Conservation (phyloP, 2,888 invertebrate genomes). For the Kryphioiulus occultus region DNA sequence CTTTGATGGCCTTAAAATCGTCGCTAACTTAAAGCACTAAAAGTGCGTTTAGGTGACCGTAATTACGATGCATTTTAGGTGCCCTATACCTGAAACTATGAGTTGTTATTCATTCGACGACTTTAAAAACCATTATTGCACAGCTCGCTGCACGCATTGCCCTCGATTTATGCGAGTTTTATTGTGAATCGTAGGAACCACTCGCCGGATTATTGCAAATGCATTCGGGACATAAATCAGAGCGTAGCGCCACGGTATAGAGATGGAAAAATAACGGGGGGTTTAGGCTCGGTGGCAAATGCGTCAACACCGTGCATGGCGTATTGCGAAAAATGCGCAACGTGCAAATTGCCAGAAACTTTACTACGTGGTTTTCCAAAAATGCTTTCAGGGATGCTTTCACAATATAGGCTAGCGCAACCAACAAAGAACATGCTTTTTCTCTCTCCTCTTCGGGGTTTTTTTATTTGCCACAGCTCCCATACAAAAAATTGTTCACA, state of each 20-base stretch:
- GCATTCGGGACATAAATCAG: not conserved
- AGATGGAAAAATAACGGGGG: not conserved
- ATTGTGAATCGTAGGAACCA: not conserved
- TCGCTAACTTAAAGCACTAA: not conserved
- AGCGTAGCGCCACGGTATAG: not conserved
- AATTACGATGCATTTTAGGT: not conserved
- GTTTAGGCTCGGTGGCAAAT: not conserved
- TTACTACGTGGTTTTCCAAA: not conserved
- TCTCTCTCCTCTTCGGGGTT: not conserved
- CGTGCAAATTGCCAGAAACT: not conserved
- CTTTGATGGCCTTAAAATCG: not conserved
- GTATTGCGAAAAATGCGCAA: not conserved
- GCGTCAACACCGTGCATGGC: not conserved
- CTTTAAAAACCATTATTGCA: not conserved
- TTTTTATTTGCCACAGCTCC: too few relatives aligned
- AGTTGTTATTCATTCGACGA: not conserved
- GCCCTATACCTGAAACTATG: not conserved
- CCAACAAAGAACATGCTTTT: not conserved
- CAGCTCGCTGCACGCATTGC: not conserved
- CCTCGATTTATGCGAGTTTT: not conserved
- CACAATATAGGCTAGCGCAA: not conserved
- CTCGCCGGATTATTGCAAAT: not conserved
- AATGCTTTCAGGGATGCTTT: not conserved
- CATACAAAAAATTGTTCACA: too few relatives aligned
- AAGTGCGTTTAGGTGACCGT: not conserved